Base-by-base conservation (phyloP, 1,140 invertebrate species). In the Ceratina calcarata region DNA sequence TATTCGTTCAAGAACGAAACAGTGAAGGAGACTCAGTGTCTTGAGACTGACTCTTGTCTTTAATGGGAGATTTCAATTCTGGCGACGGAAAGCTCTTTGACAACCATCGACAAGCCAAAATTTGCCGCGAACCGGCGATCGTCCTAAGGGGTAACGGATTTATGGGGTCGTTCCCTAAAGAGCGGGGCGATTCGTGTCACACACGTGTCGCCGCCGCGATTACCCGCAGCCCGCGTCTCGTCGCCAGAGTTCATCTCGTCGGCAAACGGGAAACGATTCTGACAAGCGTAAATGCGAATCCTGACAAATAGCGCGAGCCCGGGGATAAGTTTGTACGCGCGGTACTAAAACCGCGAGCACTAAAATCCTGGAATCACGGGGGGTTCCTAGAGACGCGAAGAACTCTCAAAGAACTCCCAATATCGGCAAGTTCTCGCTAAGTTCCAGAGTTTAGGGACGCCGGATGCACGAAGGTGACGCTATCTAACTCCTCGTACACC, bases 401-500 rank as follows among this genome's bases (percentile, higher is more conserved):
- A 62, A 27, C 53, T 16, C 20, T 55, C n/a, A 2, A 0, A 22
- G 45, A 53, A 62, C 10, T 58, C 18, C 49, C 57, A 53, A n/a
- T 37, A 60, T 61, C 60, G 15, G 18, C 15, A 74, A 69, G 68
- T 77, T 73, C n/a, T 15, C 60, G 13, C 72, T 45, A 70, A 83
- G 27, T 75, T 83, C 75, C 51, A 6, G 4, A 51, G 8, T 18
- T 16, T 18, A 16, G 27, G 45, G 58, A 37, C 57, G 20, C 15
- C 18, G 32, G 10, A n/a, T 13, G 49, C 67, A 83, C 32, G 66
- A 67, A 78, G 78, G 61, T 81, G 62, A 57, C 75, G 53, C 68
- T 78, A 45, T 45, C 37, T 45, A 81, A 81, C 75, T 78, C 68
- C 49, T 53, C 16, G 70, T 57, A 83, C 60, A 53, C 55, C 32